Percentiles rank a stretch among this genome's conserved stretches.
phyloP scores from a whole-genome alignment of 2,888 invertebrate genomes.

The Lycaena phlaeas region DNA sequence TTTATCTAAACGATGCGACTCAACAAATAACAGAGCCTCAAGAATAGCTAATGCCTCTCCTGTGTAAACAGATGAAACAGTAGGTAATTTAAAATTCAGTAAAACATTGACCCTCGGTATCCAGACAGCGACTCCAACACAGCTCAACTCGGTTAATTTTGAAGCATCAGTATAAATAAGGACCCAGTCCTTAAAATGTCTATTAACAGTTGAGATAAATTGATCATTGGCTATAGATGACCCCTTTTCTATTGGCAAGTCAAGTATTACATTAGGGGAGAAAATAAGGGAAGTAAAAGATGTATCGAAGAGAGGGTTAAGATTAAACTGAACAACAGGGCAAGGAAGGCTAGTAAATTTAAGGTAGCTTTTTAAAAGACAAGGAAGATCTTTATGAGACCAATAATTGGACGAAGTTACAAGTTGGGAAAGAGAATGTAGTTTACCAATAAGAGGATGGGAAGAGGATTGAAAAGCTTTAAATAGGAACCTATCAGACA shows the following conservation, averaged over 20 bases:
- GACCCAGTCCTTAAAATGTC: neutral
- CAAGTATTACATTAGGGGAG: neutral
- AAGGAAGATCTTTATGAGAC: too few species aligned
- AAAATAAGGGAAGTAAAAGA: neutral
- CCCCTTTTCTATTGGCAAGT: neutral
- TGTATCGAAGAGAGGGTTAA: too few species aligned
- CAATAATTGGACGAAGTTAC: too few species aligned
- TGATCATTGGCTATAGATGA: neutral
- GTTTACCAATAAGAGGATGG: too few species aligned
- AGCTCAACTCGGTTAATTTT: neutral
- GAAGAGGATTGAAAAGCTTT: too few species aligned
- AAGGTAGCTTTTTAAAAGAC: too few species aligned
- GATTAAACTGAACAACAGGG: too few species aligned
- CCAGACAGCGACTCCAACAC: neutral
- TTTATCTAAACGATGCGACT: neutral
- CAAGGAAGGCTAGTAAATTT: too few species aligned
- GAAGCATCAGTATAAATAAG: neutral
- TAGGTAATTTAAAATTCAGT: slow-evolving; percentile 1
- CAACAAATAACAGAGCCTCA: neutral
- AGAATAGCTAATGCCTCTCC: neutral
- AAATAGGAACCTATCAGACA: too few species aligned
- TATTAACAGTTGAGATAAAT: neutral
- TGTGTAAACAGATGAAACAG: neutral
- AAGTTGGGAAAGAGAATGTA: too few species aligned
- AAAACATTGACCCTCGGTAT: neutral